These are phyloP conservation scores for Recurvirostra avosetta DNA, from an alignment of 2,113 vertebrate species.

Conservation along the genomic window DNA sequence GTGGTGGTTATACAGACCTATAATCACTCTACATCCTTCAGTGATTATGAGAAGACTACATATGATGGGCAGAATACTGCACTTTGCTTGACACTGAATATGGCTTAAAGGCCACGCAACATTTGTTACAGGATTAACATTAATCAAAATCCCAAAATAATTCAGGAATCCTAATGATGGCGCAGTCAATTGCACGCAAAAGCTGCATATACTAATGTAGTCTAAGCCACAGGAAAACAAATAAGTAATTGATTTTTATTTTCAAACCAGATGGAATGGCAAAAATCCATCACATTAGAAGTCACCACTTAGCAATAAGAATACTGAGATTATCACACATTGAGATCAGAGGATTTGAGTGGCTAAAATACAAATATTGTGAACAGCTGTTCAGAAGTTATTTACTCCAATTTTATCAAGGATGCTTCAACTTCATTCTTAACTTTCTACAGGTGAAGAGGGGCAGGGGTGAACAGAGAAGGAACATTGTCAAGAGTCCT, in stretches of 20 bases:
- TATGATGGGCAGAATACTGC: not conserved
- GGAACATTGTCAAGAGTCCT: not conserved
- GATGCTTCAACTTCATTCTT: not conserved
- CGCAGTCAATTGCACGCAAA: not conserved
- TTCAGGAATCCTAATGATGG: not conserved
- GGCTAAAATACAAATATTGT: not conserved
- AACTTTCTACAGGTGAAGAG: not conserved
- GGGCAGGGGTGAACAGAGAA: not conserved
- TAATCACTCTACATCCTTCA: not conserved
- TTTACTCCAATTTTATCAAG: not conserved
- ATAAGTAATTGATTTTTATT: not conserved
- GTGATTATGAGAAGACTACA: not conserved
- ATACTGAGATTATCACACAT: not conserved
- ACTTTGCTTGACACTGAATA: not conserved
- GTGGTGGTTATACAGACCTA: not conserved
- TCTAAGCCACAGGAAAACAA: not conserved
- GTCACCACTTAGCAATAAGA: not conserved
- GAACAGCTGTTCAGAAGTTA: accelerated
- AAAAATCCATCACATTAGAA: not conserved
- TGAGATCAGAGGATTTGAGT: not conserved
- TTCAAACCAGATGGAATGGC: not conserved
- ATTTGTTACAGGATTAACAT: not conserved
- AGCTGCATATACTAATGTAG: not conserved
- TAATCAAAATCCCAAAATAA: not conserved
- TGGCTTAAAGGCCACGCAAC: not conserved